Base-by-base conservation (phyloP, 2,113 vertebrate species). In the Scatophagus argus region DNA sequence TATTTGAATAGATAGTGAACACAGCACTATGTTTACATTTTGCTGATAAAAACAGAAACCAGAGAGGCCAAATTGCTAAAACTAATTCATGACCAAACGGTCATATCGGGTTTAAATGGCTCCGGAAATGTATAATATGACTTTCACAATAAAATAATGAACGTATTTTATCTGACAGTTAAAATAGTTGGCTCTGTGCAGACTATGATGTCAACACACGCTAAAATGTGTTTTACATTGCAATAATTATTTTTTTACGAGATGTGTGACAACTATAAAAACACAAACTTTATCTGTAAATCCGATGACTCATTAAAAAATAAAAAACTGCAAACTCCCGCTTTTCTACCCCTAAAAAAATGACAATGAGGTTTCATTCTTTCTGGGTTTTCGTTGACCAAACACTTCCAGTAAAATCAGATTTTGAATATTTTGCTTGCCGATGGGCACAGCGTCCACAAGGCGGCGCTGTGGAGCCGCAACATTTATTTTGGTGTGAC, bases 401-500 rank as follows among this genome's bases (percentile, higher is more conserved):
- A 51, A 27, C 3, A 41, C 39, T 41, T 17, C 13, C 38, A 19
- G 23, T 5, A 1, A n/a, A n/a, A n/a, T n/a, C n/a, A n/a, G n/a
- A n/a, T n/a, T 12, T 14, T 23, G 21, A 38, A 2, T 2, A 16
- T 0, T 8, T 1, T 56, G 41, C 36, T 19, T 2, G 2, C n/a
- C 39, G n/a, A n/a, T n/a, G n/a, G 0, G n/a, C 38, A 0, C 31
- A 0, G n/a, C 17, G 21, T 34, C 81, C 85, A 73, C 73, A 5
- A 6, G 81, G 29, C 21, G 81, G 69, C 66, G 79, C 58, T 32
- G 74, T 0, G 0, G 1, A 23, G 19, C 1, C 17, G n/a, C n/a
- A 0, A 0, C 0, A 1, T 11, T 23, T 9, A 10, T 1, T 14
- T 13, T 2, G 6, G 5, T 29, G 25, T 10, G 13, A 2, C 83